Evolutionary conservation across 2,113 vertebrate species (phyloP).

Genomic region (Indri indri): DNA sequence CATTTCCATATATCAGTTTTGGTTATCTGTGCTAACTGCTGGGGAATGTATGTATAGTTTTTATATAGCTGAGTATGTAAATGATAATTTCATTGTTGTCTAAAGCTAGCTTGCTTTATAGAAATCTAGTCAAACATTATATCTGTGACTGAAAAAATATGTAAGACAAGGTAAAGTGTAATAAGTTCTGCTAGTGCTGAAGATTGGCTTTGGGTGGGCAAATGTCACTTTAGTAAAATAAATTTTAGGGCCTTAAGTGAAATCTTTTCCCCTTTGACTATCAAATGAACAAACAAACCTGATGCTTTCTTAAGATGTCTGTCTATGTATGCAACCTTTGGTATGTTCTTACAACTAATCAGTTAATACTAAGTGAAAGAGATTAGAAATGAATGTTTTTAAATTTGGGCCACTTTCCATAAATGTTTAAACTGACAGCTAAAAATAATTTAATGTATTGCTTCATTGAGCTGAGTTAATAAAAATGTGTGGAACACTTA

Average conservation of each 20-base stretch:
- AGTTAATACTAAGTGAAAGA: slow-evolving; percentile 3
- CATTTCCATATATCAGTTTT: not conserved
- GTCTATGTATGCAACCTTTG: not conserved
- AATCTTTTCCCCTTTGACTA: not conserved
- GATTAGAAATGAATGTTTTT: slow-evolving; percentile 18
- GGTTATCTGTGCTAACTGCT: not conserved
- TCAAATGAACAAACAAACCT: not conserved
- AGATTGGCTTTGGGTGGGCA: slow-evolving; percentile 2
- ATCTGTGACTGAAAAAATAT: not conserved
- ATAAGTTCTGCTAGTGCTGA: not conserved
- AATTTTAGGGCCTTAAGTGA: not conserved
- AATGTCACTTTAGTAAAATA: not conserved
- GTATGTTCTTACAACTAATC: not conserved
- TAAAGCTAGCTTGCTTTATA: not conserved
- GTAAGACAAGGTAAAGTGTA: not conserved
- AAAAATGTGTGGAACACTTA: slow-evolving; percentile 10
- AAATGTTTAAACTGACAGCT: not conserved
- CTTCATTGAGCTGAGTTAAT: slow-evolving; percentile 26
- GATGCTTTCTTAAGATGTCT: not conserved
- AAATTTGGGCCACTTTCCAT: not conserved
- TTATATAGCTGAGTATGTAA: not conserved
- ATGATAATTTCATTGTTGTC: not conserved
- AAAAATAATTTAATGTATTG: slow-evolving; percentile 32
- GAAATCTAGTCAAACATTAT: not conserved
- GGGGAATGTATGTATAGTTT: not conserved